phyloP scores from a whole-genome alignment of 2,113 vertebrate species.

The Riparia riparia region DNA sequence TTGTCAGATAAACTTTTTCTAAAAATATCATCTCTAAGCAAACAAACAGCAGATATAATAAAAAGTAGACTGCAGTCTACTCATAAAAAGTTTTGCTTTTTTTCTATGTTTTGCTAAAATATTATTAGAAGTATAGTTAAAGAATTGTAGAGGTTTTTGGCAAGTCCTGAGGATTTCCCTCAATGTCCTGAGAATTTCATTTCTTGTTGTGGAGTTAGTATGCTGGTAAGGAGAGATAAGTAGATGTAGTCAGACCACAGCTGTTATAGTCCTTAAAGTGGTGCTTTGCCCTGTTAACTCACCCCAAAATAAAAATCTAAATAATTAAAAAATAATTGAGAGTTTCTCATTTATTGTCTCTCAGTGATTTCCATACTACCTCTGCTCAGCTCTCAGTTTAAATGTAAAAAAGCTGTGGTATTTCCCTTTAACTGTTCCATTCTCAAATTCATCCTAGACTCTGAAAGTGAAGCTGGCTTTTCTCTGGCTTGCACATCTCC shows the following conservation, averaged over 20 bases:
- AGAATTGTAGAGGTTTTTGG: neutral
- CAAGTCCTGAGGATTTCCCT: neutral
- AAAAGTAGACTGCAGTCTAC: neutral
- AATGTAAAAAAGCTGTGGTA: neutral
- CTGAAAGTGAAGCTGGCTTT: constrained; percentile 11
- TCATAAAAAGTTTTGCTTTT: neutral
- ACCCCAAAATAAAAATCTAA: neutral
- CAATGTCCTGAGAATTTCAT: neutral
- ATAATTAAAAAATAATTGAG: neutral
- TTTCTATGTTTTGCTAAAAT: neutral
- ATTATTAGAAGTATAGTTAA: neutral
- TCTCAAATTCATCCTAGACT: neutral
- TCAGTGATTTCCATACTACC: neutral
- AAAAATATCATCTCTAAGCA: neutral
- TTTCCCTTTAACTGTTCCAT: neutral
- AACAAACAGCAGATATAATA: neutral
- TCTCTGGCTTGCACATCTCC: neutral
- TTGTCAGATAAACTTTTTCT: neutral
- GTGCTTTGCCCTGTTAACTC: neutral
- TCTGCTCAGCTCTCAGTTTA: neutral
- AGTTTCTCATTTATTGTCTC: neutral
- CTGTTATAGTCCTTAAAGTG: neutral
- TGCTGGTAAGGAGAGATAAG: neutral
- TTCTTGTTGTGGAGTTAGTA: neutral
- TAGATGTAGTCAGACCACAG: neutral